Percentiles rank a stretch among this genome's conserved stretches.
These are phyloP conservation scores for Lophotis ruficrista DNA, from an alignment of 2,113 vertebrate species.

Conservation along the genomic window DNA sequence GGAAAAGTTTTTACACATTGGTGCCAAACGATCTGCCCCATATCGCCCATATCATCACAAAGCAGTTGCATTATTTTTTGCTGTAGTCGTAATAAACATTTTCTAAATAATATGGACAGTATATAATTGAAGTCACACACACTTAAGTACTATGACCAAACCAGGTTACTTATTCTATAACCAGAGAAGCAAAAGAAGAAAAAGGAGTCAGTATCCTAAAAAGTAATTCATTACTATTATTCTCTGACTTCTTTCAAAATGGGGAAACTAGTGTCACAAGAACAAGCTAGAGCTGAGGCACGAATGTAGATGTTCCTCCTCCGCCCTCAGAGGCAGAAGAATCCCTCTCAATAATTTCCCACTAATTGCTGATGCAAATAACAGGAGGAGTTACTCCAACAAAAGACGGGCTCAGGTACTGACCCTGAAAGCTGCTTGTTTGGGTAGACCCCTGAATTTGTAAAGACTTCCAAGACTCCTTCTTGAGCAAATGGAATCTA, in stretches of 20 bases:
- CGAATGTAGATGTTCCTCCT: neutral
- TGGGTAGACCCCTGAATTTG: neutral
- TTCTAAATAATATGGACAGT: neutral
- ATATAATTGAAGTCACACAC: neutral
- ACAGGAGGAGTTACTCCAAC: neutral
- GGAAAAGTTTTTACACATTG: neutral
- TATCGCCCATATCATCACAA: neutral
- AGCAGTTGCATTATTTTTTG: neutral
- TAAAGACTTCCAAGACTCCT: neutral
- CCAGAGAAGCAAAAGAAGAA: neutral
- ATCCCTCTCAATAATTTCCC: neutral
- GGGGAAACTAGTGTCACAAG: neutral
- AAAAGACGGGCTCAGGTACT: neutral
- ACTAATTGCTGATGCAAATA: neutral
- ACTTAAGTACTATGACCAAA: neutral
- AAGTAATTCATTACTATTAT: neutral
- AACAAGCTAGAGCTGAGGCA: neutral
- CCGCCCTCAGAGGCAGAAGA: neutral
- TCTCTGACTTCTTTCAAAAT: neutral
- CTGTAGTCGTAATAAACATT: neutral
- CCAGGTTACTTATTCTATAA: neutral
- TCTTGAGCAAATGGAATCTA: neutral
- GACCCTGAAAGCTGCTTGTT: neutral
- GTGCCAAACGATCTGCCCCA: neutral
- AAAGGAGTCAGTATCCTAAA: neutral